Base-by-base conservation (phyloP, 1,140 invertebrate species). In the Conus ventricosus region DNA sequence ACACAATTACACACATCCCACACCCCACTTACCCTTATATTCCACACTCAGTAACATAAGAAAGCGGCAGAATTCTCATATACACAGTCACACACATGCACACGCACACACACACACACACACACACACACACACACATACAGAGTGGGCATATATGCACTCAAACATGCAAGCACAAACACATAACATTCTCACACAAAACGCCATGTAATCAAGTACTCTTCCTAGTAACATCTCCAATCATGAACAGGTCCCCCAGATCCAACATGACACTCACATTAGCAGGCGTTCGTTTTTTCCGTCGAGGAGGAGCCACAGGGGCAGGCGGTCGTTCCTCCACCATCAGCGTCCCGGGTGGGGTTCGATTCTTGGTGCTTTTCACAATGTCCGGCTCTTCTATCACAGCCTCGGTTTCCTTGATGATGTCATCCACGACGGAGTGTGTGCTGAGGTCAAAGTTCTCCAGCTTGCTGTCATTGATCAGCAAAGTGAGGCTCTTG, bases 331-430 rank as follows among this genome's bases (percentile, higher is more conserved):
- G 82, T 15, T 23, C 10, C 75, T 57, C 23, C 20, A 23, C 20
- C 25, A 53, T 17, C 23, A 95, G 90, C 82, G 92, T 93, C 90
- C 88, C 90, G 54, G 92, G 93, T 51, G 92, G 92, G 53, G 93
- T 93, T 86, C 89, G 87, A 23, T 96, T 96, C 95, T 99, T 99
- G 87, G 98, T 98, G 95, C 98, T 99, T 83, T 98, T 97, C 89
- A 99, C 98, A 91, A 99, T 97, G 95, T 99, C 98, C 53, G 98
- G 98, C 95, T 99, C 98, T 95, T 94, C 88, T 11, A 63, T 63
- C 78, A 53, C 89, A 23, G 90, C 88, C 85, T 92, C 90, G 67
- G 88, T 92, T 39, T 93, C 92, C 55, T 92, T 88, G 63, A 93
- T 89, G 76, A 93, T 89, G 82, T 91, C 89, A 84, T 93, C 92